Evolutionary conservation across 2,888 invertebrate species (phyloP).

Genomic region (Hyposoter dolosus): DNA sequence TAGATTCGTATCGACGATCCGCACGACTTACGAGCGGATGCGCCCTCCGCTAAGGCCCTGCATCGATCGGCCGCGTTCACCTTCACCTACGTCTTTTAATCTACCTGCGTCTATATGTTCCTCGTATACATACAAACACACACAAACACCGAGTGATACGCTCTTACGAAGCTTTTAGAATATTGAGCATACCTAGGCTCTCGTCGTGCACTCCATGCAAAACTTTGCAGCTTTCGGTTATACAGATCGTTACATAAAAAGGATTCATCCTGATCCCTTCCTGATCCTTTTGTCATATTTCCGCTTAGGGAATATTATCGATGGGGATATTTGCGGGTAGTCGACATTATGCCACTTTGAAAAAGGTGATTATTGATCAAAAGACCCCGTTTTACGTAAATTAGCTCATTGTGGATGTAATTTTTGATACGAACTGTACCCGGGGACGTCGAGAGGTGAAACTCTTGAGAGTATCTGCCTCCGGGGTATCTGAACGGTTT

Average conservation of each 20-base stretch:
- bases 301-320: no score
- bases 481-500: conserved; percentile 75
- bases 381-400: background rate
- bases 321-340: no score
- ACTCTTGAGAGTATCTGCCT: conserved; percentile 18
- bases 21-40: conserved; percentile 72
- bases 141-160: background rate
- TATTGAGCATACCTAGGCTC: background rate
- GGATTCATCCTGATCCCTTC: no score
- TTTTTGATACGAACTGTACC: background rate
- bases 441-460: background rate
- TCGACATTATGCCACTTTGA: no score
- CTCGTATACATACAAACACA: background rate
- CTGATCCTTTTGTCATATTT: no score
- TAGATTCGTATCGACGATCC: conserved; percentile 76
- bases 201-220: background rate
- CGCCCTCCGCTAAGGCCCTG: conserved; percentile 51
- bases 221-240: background rate
- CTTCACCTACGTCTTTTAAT: conserved; percentile 45
- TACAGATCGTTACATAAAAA: background rate
- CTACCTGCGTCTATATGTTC: background rate
- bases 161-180: conserved; percentile 26
- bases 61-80: conserved; percentile 43
- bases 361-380: background rate
- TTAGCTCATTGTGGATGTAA: background rate